A percentile compares a stretch with the other conserved stretches of the same genome.
Conservation (phyloP, 2,113 vertebrate genomes). For the Clarias macrocephalus region DNA sequence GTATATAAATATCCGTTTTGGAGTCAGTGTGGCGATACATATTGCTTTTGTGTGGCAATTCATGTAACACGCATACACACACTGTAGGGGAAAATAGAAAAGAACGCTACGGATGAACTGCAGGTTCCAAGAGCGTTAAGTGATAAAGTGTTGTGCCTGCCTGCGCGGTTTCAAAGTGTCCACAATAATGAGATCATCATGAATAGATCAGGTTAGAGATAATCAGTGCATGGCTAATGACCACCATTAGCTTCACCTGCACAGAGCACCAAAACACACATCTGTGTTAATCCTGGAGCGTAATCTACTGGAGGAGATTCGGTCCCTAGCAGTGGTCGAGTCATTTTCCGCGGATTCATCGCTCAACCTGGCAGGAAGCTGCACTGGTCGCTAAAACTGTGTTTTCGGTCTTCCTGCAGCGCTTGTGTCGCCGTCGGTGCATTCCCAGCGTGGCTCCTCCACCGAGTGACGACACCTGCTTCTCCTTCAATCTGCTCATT, state of each 20-base stretch:
- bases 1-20: no score
- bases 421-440: background rate
- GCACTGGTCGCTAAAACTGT: background rate
- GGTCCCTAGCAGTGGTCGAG: constrained; percentile 29
- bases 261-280: background rate
- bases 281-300: constrained; percentile 23
- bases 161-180: background rate
- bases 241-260: background rate
- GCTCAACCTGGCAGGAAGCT: constrained; percentile 24
- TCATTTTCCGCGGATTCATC: constrained; percentile 24
- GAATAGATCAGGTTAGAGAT: background rate
- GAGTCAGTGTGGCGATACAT: no score
- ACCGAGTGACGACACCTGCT: background rate
- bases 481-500: constrained; percentile 10
- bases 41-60: no score
- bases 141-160: background rate
- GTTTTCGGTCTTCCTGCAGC: background rate
- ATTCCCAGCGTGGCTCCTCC: background rate
- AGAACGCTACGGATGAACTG: background rate
- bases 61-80: no score
- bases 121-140: background rate
- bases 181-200: background rate
- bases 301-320: constrained; percentile 44
- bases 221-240: background rate
- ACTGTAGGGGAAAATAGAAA: no score